Conservation (phyloP, 2,888 invertebrate genomes). For the Eristalis tenax region DNA sequence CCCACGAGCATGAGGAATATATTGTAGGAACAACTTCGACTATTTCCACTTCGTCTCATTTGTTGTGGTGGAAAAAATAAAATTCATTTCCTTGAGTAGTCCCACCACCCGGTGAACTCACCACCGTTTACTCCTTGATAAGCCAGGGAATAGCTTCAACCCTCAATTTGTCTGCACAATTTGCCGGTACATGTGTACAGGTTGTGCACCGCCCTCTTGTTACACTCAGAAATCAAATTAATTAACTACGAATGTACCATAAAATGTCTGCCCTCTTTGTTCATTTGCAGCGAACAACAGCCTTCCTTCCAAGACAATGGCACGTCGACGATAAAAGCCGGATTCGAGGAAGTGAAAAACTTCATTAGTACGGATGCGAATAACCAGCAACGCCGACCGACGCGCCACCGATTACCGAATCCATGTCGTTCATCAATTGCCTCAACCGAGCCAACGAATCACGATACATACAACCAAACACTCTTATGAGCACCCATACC, state of each 20-base stretch:
- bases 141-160: neutral
- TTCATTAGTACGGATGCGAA: slow-evolving; percentile 20
- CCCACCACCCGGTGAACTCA: neutral
- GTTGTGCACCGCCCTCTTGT: neutral
- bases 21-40: neutral
- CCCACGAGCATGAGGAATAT: neutral
- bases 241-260: slow-evolving; percentile 28
- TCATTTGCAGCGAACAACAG: neutral
- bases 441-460: slow-evolving; percentile 9
- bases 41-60: neutral
- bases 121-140: neutral
- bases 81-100: neutral
- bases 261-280: slow-evolving; percentile 21
- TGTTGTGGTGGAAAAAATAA: neutral
- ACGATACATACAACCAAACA: neutral
- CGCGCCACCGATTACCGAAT: slow-evolving; percentile 25
- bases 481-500: neutral
- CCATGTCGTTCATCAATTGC: slow-evolving; percentile 17
- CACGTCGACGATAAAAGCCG: slow-evolving; percentile 4
- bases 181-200: neutral
- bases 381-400: slow-evolving; percentile 17
- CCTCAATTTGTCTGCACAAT: neutral
- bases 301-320: neutral
- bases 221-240: slow-evolving; percentile 25
- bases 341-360: slow-evolving; percentile 7